Base-by-base conservation (phyloP, 1,140 invertebrate genomes). In the Eumaeus atala region DNA sequence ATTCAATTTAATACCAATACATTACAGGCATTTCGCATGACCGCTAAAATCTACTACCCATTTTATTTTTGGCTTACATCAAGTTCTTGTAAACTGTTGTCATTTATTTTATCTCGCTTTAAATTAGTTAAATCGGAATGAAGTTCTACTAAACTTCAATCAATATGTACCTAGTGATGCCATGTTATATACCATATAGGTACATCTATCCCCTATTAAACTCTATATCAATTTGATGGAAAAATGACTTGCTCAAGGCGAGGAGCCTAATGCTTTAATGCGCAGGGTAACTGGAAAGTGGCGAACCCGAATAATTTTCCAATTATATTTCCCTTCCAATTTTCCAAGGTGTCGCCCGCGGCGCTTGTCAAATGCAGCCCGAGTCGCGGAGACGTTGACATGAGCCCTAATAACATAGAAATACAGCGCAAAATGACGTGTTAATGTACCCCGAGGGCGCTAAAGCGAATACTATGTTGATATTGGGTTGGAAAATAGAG, bases 291-390 rank as follows among this genome's bases (percentile, higher is more conserved):
- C 69, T 70, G 72, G 70, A 72, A 79, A 83, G 73, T 82, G 80
- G 76, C 74, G 75, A 68, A 69, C 71, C 77, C 75, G 80, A 78
- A 86, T 84, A 86, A 86, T 86, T 86, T 86, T 84, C 83, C 83
- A 86, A 86, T 86, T 86, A 86, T 86, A 84, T 84, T 86, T 84
- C 79, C 81, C 77, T 76, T 81, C 68, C 83, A 86, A 86, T 86
- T 84, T 86, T 86, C 83, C 81, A 66, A 80, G 79, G 78, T 84
- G 83, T 84, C 83, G 83, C 81, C 67, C 67, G 70, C 72, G 81
- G 83, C 80, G 58, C 75, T 86, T 81, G 83, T 87, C 83, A 87
- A 87, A 73, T 74, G 77, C 83, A 87, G 83, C 74, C 72, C 66
- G 70, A 14, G 33, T 28, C 21, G 21, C 21, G 21, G 21, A 28